Conservation (phyloP, 2,888 invertebrate species). For the Falcaria lacertinaria region DNA sequence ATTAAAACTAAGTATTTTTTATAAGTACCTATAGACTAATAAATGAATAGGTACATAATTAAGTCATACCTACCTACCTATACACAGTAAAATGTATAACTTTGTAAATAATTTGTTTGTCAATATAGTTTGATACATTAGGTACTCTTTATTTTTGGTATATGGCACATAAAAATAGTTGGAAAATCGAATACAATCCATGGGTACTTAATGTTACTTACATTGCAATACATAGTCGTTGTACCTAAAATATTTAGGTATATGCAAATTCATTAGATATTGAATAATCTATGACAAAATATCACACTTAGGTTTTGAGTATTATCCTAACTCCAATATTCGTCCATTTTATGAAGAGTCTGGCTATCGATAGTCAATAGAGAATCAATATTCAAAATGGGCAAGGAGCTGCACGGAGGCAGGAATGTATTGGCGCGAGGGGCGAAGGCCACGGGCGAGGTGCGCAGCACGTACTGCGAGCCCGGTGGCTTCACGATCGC, state of each 20-base stretch:
- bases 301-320: conserved; percentile 49
- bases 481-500: conserved; percentile 29
- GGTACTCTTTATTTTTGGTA: conserved; percentile 40
- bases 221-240: conserved; percentile 2
- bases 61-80: conserved; percentile 18
- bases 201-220: too few species aligned
- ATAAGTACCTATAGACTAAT: conserved; percentile 6
- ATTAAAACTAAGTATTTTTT: too few species aligned
- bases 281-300: conserved; percentile 28
- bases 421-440: conserved; percentile 53
- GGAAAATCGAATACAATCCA: conserved; percentile 5
- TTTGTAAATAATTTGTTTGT: conserved; percentile 7
- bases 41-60: conserved; percentile 21
- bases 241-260: conserved; percentile 1
- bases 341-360: conserved; percentile 10
- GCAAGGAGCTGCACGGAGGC: conserved; percentile 29
- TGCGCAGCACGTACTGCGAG: conserved; percentile 55
- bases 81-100: conserved; percentile 8
- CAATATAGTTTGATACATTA: conserved; percentile 10
- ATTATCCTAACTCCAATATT: conserved; percentile 23
- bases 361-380: conserved; percentile 3
- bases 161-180: conserved; percentile 33
- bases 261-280: not conserved
- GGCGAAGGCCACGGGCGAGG: conserved; percentile 36
- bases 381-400: conserved; percentile 38